Base-by-base conservation (phyloP, 2,888 invertebrate genomes). In the Philereme vetulata region DNA sequence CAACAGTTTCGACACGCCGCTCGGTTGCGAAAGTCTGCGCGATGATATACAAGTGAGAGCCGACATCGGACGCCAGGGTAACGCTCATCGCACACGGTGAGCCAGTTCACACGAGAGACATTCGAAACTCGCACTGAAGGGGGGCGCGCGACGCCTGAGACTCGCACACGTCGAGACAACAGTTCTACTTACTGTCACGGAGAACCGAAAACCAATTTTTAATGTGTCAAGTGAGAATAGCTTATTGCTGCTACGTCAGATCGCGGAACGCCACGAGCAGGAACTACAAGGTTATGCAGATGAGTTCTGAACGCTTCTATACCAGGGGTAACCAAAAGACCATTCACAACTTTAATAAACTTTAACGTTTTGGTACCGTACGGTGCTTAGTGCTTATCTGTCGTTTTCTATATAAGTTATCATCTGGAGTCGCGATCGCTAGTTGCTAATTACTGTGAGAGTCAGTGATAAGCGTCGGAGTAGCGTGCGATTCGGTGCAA, bases 251-350 rank as follows among this genome's bases (percentile, higher is more conserved):
- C 92, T 91, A 90, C 92, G 91, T 91, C 83, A 89, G 92, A 91
- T 88, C 89, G 89, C 84, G 81, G 88, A 87, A 85, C 86, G 91
- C 88, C 81, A 88, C 88, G 76, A 92, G 92, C 87, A 92, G 90
- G 85, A 92, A 92, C 84, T 92, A 92, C 86, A 92, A 92, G 88
- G 92, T 92, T 90, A 91, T 92, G 90, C 93, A 92, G 88, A 93
- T 93, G 93, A 92, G 92, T 92, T 92, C 92, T 85, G 93, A 93
- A 91, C 92, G 93, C 80, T 92, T 92, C 85, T 93, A 93, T 84
- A 93, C 92, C 77, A 92, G 92, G 86, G 88, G 87, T 87, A 92
- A 93, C 84, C 92, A 87, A 92, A 88, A 92, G 90, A 92, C 93
- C 92, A 93, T 93, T 82, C 93, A 93, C 77, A 93, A 93, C 82